Evolutionary conservation across 2,888 invertebrate species (phyloP).

Genomic region (Microdon myrmicae): DNA sequence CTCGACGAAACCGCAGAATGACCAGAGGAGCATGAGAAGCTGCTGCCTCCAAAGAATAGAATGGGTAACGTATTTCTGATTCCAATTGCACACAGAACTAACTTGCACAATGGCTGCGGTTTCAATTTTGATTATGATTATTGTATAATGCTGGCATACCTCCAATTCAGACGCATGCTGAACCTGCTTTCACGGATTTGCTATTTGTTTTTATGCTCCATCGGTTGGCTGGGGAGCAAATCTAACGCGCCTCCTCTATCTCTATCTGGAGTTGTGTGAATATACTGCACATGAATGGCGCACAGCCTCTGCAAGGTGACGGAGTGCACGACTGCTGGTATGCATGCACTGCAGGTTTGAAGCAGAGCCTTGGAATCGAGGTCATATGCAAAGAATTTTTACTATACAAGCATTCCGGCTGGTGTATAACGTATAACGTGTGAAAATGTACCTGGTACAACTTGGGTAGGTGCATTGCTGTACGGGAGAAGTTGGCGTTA

Average conservation of each 20-base stretch:
- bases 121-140: slow-evolving; percentile 52
- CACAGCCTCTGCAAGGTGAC: slow-evolving; percentile 17
- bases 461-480: slow-evolving; percentile 25
- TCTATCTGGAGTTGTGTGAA: slow-evolving; percentile 10
- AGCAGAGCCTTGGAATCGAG: slow-evolving; percentile 41
- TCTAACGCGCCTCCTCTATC: too few relatives aligned
- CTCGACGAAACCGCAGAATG: neutral
- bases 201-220: slow-evolving; percentile 34
- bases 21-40: slow-evolving; percentile 11
- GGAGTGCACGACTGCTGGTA: slow-evolving; percentile 42
- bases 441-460: slow-evolving; percentile 6
- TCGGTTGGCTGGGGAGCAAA: too few relatives aligned
- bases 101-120: slow-evolving; percentile 15
- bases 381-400: slow-evolving; percentile 50
- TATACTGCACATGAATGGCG: slow-evolving; percentile 16
- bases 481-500: slow-evolving; percentile 25
- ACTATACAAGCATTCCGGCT: slow-evolving; percentile 27
- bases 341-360: slow-evolving; percentile 42
- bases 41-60: too few relatives aligned
- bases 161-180: slow-evolving; percentile 40
- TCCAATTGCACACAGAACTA: neutral
- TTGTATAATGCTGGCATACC: slow-evolving; percentile 49
- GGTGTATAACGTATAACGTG: slow-evolving; percentile 6
- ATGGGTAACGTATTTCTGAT: slow-evolving; percentile 19
- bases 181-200: slow-evolving; percentile 40